Evolutionary conservation across 1,140 invertebrate species (phyloP).

Genomic region (Holcopasites calliopsidis): DNA sequence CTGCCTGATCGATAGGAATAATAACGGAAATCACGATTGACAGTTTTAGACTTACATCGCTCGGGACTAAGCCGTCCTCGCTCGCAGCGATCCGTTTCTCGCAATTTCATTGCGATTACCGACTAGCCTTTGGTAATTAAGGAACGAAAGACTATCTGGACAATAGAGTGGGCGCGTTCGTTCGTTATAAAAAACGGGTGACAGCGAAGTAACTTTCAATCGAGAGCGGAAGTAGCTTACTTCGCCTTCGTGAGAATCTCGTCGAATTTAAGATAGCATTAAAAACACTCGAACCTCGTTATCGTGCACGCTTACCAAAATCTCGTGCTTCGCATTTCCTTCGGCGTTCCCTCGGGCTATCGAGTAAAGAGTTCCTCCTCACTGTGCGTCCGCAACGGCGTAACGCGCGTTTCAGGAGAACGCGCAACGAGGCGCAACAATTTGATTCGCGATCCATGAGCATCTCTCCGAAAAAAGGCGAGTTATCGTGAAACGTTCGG

Average conservation of each 20-base stretch:
- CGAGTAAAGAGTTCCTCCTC: neutral
- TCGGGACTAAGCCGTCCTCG: neutral
- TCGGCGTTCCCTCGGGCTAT: neutral
- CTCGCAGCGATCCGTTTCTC: neutral
- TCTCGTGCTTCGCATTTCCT: neutral
- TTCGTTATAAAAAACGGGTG: neutral
- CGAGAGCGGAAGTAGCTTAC: too few species aligned
- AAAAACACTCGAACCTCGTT: too few species aligned
- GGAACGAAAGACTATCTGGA: neutral
- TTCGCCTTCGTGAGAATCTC: too few species aligned
- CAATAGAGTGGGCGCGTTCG: neutral
- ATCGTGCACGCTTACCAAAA: neutral
- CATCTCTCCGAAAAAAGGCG: neutral
- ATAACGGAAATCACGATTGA: neutral
- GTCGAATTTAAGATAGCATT: too few species aligned
- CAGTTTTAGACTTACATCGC: neutral
- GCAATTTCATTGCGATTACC: neutral
- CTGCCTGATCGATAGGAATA: neutral
- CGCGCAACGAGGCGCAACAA: slow-evolving; percentile 7
- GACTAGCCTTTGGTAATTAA: neutral
- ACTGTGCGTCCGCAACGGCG: neutral
- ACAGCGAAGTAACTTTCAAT: too few species aligned
- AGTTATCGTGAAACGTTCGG: neutral
- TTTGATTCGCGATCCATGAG: neutral
- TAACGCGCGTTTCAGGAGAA: slow-evolving; percentile 5